phyloP scores from a whole-genome alignment of 2,797 vertebrate species.

The Muscicapa striata region DNA sequence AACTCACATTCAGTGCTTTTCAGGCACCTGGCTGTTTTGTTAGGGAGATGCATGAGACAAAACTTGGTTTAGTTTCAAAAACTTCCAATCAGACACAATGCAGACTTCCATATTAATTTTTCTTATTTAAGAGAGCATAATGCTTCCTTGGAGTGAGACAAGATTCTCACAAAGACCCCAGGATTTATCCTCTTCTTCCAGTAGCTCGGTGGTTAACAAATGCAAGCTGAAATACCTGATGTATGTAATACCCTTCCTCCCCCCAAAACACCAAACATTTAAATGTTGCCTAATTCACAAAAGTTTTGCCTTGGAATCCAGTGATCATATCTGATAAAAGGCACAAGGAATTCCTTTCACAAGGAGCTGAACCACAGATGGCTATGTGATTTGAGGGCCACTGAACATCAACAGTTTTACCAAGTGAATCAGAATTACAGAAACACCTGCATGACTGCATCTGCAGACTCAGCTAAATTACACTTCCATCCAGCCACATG shows the following conservation, averaged over 20 bases:
- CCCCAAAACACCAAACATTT: not conserved
- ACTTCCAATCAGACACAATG: not conserved
- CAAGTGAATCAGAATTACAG: slow-evolving; percentile 39
- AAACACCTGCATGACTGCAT: slow-evolving; percentile 66
- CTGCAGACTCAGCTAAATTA: slow-evolving; percentile 67
- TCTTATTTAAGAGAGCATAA: not conserved
- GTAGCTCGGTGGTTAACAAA: not conserved
- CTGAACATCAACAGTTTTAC: slow-evolving; percentile 44
- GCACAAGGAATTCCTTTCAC: slow-evolving; percentile 46
- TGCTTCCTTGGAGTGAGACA: not conserved
- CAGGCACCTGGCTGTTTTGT: not conserved
- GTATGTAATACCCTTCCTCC: not conserved
- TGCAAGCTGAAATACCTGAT: not conserved
- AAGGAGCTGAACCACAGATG: slow-evolving; percentile 49
- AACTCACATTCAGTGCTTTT: not conserved
- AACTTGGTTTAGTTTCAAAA: not conserved
- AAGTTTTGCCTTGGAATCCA: slow-evolving; percentile 32
- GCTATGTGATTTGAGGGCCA: slow-evolving; percentile 52
- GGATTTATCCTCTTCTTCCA: not conserved
- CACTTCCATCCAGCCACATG: slow-evolving; percentile 32
- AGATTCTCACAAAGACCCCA: not conserved
- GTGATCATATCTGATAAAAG: not conserved
- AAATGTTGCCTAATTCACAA: not conserved
- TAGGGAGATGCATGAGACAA: not conserved
- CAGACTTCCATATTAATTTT: not conserved